Conservation (phyloP, 1,140 invertebrate genomes). For the Scaptomyza montana region DNA sequence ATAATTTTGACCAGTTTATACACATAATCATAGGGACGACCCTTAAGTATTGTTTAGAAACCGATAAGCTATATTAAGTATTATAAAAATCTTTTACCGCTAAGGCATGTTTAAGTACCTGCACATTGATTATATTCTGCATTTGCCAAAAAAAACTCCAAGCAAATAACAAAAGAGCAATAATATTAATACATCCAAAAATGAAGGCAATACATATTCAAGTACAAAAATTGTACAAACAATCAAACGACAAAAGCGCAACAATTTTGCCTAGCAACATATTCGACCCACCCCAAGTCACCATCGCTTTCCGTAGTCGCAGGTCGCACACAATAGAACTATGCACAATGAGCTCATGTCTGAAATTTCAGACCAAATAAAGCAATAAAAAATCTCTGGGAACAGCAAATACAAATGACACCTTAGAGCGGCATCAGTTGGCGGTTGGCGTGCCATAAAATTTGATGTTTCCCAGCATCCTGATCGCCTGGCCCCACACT, state of each 20-base stretch:
- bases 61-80: not conserved
- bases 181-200: not conserved
- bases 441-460: conserved; percentile 53
- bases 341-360: conserved; percentile 53
- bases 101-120: conserved; percentile 9
- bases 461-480: conserved; percentile 34
- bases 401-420: conserved; percentile 65
- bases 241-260: not conserved
- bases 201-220: conserved; percentile 10
- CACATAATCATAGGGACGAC: not conserved
- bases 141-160: not conserved
- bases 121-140: not conserved
- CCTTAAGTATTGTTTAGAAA: not conserved
- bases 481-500: not conserved
- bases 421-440: conserved; percentile 73
- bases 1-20: not conserved
- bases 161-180: not conserved
- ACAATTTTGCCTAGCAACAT: too few relatives aligned
- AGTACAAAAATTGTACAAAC: conserved; percentile 32
- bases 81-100: not conserved
- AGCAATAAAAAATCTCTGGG: conserved; percentile 47
- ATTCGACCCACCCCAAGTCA: too few relatives aligned
- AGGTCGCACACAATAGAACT: conserved; percentile 46
- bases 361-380: conserved; percentile 44
- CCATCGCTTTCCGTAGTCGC: not conserved